These are phyloP conservation scores for Dynastes hyllus DNA, from an alignment of 2,888 invertebrate genomes.

Conservation along the genomic window DNA sequence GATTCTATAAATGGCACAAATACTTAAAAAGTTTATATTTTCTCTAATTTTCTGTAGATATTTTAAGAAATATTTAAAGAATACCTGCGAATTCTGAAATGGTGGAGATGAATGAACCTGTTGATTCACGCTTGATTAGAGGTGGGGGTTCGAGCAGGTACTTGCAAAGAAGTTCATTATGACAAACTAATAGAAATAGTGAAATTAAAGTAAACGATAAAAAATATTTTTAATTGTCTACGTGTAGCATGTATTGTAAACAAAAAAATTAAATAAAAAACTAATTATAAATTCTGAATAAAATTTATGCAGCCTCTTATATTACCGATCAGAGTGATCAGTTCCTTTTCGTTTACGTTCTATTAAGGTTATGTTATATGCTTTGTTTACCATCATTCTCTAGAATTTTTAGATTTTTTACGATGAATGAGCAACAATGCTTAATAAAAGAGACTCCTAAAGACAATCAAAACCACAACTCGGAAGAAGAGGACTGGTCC, in stretches of 20 bases:
- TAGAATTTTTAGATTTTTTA: constrained; percentile 18
- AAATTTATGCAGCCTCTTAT: no score
- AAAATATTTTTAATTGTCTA: neutral
- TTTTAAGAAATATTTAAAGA: neutral
- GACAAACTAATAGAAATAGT: no score
- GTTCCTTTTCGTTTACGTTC: neutral
- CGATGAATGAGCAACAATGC: constrained; percentile 52
- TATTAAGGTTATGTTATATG: constrained; percentile 6
- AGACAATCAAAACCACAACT: constrained; percentile 53
- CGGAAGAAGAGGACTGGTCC: constrained; percentile 68
- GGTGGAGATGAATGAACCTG: constrained; percentile 21
- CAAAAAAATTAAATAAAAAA: neutral
- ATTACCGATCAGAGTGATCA: no score
- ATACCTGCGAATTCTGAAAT: neutral
- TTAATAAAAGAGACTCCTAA: constrained; percentile 50
- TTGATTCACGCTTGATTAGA: constrained; percentile 30
- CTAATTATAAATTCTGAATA: no score
- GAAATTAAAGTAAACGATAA: neutral
- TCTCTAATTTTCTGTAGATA: neutral
- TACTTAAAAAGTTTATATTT: neutral
- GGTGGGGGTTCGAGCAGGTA: constrained; percentile 3
- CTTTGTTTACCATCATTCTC: constrained; percentile 4
- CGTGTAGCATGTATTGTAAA: neutral
- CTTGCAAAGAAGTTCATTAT: no score
- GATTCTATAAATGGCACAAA: neutral